Evolutionary conservation across 2,113 vertebrate genomes (phyloP).

Genomic region (Chascanopsetta lugubris): DNA sequence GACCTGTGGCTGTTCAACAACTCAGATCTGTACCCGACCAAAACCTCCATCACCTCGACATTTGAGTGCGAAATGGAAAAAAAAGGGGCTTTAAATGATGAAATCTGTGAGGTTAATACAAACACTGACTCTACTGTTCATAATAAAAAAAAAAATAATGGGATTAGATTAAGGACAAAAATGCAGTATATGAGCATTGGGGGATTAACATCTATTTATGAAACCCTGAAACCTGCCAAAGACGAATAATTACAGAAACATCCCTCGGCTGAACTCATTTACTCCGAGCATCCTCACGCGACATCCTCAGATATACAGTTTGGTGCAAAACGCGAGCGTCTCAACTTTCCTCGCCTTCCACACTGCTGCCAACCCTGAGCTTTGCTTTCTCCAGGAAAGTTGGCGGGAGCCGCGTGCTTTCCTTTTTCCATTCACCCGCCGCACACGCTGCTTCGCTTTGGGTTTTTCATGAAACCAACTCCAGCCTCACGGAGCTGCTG

Average conservation of each 20-base stretch:
- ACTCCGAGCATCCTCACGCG: conserved; percentile 10
- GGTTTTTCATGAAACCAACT: conserved; percentile 58
- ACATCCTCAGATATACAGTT: conserved; percentile 38
- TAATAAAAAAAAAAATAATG: neutral
- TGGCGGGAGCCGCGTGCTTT: conserved; percentile 47
- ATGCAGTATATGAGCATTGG: conserved; percentile 15
- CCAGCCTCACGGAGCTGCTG: conserved; percentile 38
- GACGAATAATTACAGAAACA: conserved; percentile 27
- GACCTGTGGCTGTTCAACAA: no score
- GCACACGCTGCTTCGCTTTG: conserved; percentile 57
- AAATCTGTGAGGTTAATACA: neutral
- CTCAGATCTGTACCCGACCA: neutral
- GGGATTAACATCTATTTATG: conserved; percentile 6
- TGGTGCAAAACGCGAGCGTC: conserved; percentile 42
- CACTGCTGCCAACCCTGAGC: conserved; percentile 51
- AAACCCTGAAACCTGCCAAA: conserved; percentile 37
- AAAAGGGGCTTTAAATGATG: neutral
- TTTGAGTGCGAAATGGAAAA: neutral
- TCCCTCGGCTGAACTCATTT: conserved; percentile 40
- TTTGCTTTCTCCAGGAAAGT: conserved; percentile 54
- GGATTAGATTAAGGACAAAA: conserved; percentile 31
- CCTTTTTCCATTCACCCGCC: neutral
- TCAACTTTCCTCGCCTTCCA: conserved; percentile 55
- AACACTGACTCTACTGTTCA: neutral
- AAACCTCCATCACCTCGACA: neutral